Evolutionary conservation across 1,140 invertebrate species (phyloP).

Genomic region (Drosophila asahinai): DNA sequence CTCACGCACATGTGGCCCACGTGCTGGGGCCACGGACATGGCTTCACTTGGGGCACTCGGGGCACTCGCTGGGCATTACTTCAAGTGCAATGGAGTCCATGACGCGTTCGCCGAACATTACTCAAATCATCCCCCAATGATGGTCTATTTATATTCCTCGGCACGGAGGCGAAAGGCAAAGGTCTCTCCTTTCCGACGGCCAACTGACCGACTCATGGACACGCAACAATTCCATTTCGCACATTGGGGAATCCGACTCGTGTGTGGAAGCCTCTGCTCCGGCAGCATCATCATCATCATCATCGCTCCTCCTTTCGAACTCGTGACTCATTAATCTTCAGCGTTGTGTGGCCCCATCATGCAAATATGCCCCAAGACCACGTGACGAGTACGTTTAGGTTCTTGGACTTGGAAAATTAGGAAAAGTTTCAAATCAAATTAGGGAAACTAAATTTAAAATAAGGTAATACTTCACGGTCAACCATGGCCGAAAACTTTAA

Average conservation of each 20-base stretch:
- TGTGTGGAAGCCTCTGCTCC: neutral
- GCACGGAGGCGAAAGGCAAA: conserved; percentile 19
- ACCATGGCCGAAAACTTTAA: no score
- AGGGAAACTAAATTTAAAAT: no score
- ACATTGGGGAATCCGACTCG: conserved; percentile 10
- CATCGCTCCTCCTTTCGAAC: neutral
- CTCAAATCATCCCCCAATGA: conserved; percentile 38
- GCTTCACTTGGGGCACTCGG: neutral
- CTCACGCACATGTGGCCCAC: neutral
- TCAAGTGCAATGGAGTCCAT: conserved; percentile 15
- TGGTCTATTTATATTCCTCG: conserved; percentile 37
- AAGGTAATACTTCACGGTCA: no score
- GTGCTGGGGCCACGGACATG: neutral
- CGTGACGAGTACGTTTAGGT: conserved; percentile 5
- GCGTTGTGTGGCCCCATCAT: conserved; percentile 15
- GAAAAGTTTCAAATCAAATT: no score
- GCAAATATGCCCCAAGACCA: conserved; percentile 29
- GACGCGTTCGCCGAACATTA: conserved; percentile 40
- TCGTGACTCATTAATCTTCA: conserved; percentile 39
- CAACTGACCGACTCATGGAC: conserved; percentile 14
- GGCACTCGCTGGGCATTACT: neutral
- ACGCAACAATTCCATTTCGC: conserved; percentile 35
- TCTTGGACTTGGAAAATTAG: no score
- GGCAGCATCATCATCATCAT: conserved; percentile 8
- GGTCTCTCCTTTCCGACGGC: neutral